A percentile compares a stretch with the other conserved stretches of the same genome.
Evolutionary conservation across 2,797 vertebrate genomes (phyloP).

Genomic region (Spondyliosoma cantharus): DNA sequence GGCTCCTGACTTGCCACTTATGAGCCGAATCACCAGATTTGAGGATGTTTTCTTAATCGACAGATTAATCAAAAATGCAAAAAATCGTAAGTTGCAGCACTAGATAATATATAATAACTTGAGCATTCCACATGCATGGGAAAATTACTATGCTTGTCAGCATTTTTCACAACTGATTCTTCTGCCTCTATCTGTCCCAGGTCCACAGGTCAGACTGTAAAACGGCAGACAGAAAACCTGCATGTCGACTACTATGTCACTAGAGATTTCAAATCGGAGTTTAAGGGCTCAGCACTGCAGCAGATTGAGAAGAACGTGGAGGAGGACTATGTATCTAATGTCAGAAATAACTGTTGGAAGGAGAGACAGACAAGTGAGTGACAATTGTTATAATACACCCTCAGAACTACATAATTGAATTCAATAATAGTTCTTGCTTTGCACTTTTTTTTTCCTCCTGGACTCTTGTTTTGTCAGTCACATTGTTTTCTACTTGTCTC

Average conservation of each 20-base stretch:
- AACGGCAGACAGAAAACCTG: slow-evolving; percentile 95
- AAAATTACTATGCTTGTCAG: background rate
- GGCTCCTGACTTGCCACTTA: too few species aligned
- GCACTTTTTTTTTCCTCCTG: background rate
- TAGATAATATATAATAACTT: background rate
- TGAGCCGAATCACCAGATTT: too few species aligned
- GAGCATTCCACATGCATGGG: background rate
- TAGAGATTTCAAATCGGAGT: slow-evolving; percentile 96
- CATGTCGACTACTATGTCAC: slow-evolving; percentile 92
- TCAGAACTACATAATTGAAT: background rate
- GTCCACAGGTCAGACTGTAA: slow-evolving; percentile 93
- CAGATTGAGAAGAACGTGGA: slow-evolving; percentile 97
- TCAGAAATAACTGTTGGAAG: slow-evolving; percentile 99
- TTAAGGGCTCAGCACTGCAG: slow-evolving; percentile 91
- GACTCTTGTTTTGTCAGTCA: background rate
- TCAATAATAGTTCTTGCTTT: background rate
- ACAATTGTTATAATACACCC: background rate
- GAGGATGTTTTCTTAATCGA: too few species aligned
- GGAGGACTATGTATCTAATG: slow-evolving; percentile 96
- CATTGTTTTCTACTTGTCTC: slow-evolving; percentile 37
- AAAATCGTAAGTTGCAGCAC: too few species aligned
- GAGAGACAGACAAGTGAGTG: slow-evolving; percentile 97
- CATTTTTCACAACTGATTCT: slow-evolving; percentile 1
- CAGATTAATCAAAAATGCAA: too few species aligned
- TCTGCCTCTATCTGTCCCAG: slow-evolving; percentile 75